Conservation (phyloP, 2,888 invertebrate genomes). For the Galeruca laticollis region DNA sequence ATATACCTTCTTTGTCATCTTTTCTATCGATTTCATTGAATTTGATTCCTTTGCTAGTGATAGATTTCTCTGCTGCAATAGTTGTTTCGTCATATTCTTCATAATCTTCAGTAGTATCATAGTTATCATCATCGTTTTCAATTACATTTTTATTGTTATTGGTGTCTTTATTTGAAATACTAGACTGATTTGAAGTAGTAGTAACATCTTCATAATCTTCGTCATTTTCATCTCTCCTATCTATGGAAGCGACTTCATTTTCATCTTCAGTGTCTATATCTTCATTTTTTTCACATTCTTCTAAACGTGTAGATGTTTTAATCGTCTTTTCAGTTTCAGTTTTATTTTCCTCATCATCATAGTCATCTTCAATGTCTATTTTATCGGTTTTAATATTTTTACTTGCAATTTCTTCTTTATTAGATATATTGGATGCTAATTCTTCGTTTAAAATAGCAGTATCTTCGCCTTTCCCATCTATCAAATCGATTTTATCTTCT, state of each 20-base stretch:
- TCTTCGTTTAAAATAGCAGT: background rate
- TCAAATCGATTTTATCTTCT: background rate
- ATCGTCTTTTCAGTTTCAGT: too few relatives aligned
- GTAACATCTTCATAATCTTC: background rate
- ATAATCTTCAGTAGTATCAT: background rate
- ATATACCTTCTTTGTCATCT: constrained; percentile 5
- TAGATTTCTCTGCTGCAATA: background rate
- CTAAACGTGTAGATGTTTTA: background rate
- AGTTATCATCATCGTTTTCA: background rate
- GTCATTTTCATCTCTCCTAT: background rate
- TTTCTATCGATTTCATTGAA: constrained; percentile 22
- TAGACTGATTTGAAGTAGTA: background rate
- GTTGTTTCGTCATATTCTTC: background rate
- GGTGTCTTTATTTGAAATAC: background rate
- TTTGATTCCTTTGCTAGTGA: background rate
- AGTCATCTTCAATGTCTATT: background rate
- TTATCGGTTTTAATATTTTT: background rate
- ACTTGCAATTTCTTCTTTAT: background rate
- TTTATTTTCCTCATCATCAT: background rate
- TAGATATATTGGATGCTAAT: background rate
- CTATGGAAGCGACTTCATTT: background rate
- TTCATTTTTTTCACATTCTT: background rate
- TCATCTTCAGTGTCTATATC: too few relatives aligned
- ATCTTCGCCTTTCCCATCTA: background rate
- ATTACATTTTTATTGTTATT: background rate